These are phyloP conservation scores for Heliconius cydno DNA, from an alignment of 2,888 invertebrate species.

Conservation along the genomic window DNA sequence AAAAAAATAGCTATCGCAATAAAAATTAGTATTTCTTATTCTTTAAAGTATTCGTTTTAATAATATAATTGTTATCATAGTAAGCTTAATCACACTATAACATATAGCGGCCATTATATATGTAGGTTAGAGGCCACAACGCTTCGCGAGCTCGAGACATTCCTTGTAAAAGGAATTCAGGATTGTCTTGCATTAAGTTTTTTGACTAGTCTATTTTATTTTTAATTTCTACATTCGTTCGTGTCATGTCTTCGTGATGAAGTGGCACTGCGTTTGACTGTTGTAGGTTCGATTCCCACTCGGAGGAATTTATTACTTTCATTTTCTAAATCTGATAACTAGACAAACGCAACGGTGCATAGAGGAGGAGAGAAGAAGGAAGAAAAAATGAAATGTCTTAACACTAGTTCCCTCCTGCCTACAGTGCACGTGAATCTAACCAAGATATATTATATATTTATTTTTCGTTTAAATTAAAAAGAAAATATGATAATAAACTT, in stretches of 20 bases:
- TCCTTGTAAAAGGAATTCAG: slow-evolving; percentile 23
- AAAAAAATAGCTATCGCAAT: neutral
- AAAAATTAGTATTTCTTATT: neutral
- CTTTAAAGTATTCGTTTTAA: neutral
- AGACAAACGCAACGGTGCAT: neutral
- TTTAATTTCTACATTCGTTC: neutral
- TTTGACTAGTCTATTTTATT: neutral
- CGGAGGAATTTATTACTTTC: neutral
- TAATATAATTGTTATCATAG: neutral
- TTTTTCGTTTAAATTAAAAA: neutral
- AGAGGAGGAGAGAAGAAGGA: no score
- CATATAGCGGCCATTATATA: slow-evolving; percentile 2
- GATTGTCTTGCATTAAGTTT: neutral
- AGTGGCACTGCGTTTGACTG: no score
- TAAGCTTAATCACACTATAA: neutral
- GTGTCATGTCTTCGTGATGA: no score
- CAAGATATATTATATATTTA: no score
- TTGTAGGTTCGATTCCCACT: neutral
- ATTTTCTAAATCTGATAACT: neutral
- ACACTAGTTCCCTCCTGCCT: neutral
- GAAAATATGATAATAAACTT: neutral
- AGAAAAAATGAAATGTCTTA: neutral
- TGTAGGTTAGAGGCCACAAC: slow-evolving; percentile 13
- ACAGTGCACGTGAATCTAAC: no score
- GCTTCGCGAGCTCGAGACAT: slow-evolving; percentile 24